A percentile compares a stretch with the other conserved stretches of the same genome.
Evolutionary conservation across 1,140 invertebrate genomes (phyloP).

Genomic region (Drosophila seguyi): DNA sequence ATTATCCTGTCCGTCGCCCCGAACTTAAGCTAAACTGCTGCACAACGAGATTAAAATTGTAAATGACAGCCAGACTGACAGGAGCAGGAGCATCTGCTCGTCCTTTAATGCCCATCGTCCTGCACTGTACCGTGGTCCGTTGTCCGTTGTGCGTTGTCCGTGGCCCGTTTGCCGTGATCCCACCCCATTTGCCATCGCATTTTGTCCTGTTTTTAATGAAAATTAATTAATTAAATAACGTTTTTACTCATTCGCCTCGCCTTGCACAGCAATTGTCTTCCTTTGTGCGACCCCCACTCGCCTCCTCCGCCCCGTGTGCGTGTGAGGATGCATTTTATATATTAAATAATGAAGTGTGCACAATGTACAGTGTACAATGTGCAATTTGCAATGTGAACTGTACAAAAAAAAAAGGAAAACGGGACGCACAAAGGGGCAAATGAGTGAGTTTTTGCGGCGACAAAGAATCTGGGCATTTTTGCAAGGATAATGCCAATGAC

Average conservation of each 20-base stretch:
- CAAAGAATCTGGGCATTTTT: constrained; percentile 14
- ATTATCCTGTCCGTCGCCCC: constrained; percentile 56
- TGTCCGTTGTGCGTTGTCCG: not conserved
- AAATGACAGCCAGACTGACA: constrained; percentile 78
- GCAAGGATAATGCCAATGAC: not conserved
- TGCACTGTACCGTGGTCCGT: not conserved
- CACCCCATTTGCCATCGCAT: constrained; percentile 48
- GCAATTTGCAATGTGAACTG: not conserved
- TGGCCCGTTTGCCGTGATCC: not conserved
- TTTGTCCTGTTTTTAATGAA: constrained; percentile 77
- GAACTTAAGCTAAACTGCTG: constrained; percentile 81
- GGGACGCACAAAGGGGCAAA: not conserved
- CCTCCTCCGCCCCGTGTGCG: not conserved
- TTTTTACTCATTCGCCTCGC: constrained; percentile 68
- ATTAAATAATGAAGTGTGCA: constrained; percentile 43
- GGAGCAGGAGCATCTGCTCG: constrained; percentile 31
- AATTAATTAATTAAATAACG: constrained; percentile 82
- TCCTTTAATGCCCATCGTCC: constrained; percentile 19
- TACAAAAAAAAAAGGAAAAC: not conserved
- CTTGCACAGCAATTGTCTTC: constrained; percentile 38
- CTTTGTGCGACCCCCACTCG: constrained; percentile 5
- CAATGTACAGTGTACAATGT: constrained; percentile 12
- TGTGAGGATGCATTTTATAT: constrained; percentile 48
- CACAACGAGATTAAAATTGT: constrained; percentile 82
- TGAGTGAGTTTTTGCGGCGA: constrained; percentile 7